phyloP scores from a whole-genome alignment of 2,797 vertebrate genomes.

The Phoxinus dragarum region DNA sequence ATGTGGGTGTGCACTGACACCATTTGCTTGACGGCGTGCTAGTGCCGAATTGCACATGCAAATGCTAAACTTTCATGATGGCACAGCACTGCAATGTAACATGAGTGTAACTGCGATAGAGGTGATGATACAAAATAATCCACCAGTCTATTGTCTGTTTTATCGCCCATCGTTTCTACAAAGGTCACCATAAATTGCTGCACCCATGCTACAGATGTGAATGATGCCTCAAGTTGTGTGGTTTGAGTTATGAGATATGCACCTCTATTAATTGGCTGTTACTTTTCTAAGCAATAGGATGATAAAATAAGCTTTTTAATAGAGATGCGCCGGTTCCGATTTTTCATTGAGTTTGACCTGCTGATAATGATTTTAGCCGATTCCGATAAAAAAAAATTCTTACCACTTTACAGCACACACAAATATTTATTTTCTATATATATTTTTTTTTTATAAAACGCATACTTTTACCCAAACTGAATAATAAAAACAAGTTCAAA shows the following conservation, averaged over 20 bases:
- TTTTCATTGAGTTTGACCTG: no score
- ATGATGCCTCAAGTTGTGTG: constrained; percentile 1
- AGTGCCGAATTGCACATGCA: background rate
- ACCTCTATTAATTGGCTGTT: background rate
- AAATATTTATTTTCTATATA: no score
- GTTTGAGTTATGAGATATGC: background rate
- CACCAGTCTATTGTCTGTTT: background rate
- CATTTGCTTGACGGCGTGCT: background rate
- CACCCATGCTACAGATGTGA: background rate
- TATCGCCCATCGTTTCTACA: background rate
- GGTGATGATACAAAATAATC: background rate
- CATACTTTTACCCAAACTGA: no score
- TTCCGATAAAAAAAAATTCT: no score
- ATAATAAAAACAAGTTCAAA: no score
- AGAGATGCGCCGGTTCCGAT: no score
- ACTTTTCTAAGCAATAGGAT: background rate
- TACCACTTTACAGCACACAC: no score
- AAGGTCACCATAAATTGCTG: background rate
- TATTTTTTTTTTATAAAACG: no score
- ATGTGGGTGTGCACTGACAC: background rate
- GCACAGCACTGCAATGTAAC: background rate
- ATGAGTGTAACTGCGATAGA: background rate
- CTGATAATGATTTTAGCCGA: no score
- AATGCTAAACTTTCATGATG: background rate
- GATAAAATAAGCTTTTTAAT: background rate